Percentiles rank a stretch among this genome's conserved stretches.
Evolutionary conservation across 2,797 vertebrate genomes (phyloP).

Genomic region (Rhyacichthys aspro): DNA sequence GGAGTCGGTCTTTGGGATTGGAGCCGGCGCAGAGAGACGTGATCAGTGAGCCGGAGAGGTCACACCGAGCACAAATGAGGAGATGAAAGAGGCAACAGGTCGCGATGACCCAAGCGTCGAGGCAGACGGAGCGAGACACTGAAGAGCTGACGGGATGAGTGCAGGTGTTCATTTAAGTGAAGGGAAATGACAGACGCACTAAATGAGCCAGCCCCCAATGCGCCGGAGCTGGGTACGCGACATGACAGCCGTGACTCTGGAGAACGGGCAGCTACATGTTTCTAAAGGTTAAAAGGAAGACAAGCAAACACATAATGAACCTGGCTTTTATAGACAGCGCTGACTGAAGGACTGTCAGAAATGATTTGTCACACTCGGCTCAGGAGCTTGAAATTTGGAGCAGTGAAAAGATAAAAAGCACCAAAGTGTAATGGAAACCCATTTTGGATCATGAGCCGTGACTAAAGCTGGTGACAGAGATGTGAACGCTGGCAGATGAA

Average conservation of each 20-base stretch:
- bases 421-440: slow-evolving; percentile 8
- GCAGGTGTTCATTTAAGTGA: slow-evolving; percentile 22
- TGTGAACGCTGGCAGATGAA: slow-evolving; percentile 10
- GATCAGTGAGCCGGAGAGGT: slow-evolving; percentile 33
- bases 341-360: neutral
- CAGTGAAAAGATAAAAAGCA: slow-evolving; percentile 6
- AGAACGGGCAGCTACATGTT: neutral
- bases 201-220: slow-evolving; percentile 28
- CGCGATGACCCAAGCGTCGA: slow-evolving; percentile 35
- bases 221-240: too few species aligned
- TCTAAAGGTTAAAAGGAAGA: neutral
- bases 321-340: neutral
- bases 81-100: slow-evolving; percentile 21
- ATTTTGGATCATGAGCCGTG: slow-evolving; percentile 1
- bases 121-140: slow-evolving; percentile 8
- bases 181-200: slow-evolving; percentile 24
- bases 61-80: slow-evolving; percentile 19
- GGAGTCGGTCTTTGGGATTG: slow-evolving; percentile 27
- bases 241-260: too few species aligned
- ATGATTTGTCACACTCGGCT: neutral
- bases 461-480: slow-evolving; percentile 3
- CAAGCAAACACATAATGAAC: neutral
- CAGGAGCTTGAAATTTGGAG: neutral
- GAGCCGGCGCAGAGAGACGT: slow-evolving; percentile 33
- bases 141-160: slow-evolving; percentile 36